Base-by-base conservation (phyloP, 2,113 vertebrate species). In the Ariopsis seemanni region DNA sequence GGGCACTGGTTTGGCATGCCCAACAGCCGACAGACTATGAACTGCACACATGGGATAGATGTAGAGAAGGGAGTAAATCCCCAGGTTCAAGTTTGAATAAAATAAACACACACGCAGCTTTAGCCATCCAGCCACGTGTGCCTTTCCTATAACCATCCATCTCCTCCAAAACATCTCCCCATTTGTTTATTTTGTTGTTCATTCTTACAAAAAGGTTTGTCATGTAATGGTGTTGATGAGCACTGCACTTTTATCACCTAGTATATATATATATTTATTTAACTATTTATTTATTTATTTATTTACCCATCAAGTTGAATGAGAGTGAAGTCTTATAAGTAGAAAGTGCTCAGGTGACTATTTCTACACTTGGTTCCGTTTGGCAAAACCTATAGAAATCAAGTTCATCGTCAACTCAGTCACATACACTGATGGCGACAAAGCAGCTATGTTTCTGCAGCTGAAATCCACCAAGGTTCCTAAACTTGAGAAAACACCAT, bases 41-140 rank as follows among this genome's bases (percentile, higher is more conserved):
- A 77, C 25, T 77, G n/a, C 55, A 77, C 55, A 30, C 67, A 34
- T 22, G 50, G 67, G 52, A 84, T 58, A 53, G 42, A 65, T 14
- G 20, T 65, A 63, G 50, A 65, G 74, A 67, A 9, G 42, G 15
- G 15, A 63, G 52, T 22, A 82, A n/a, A 78, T 69, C 67, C 67
- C 58, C 48, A 63, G 25, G 78, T 77, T 58, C 79, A 85, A 15
- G 30, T 48, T 63, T 71, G 22, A 81, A 58, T 53, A 57, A 82
- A n/a, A 82, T 34, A 62, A 82, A 74, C 58, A 90, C 82, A 90
- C 88, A 91, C 92, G 89, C 90, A 95, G 93, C 93, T 94, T 94
- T 93, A 95, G 94, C 93, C 95, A 95, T 94, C 91, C 92, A 92
- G 91, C 95, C 95, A 94, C 95, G 91, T 89, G 95, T 96, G 95